A percentile compares a stretch with the other conserved stretches of the same genome.
These are phyloP conservation scores for Chionoecetes opilio DNA, from an alignment of 1,140 invertebrate genomes.

Conservation along the genomic window DNA sequence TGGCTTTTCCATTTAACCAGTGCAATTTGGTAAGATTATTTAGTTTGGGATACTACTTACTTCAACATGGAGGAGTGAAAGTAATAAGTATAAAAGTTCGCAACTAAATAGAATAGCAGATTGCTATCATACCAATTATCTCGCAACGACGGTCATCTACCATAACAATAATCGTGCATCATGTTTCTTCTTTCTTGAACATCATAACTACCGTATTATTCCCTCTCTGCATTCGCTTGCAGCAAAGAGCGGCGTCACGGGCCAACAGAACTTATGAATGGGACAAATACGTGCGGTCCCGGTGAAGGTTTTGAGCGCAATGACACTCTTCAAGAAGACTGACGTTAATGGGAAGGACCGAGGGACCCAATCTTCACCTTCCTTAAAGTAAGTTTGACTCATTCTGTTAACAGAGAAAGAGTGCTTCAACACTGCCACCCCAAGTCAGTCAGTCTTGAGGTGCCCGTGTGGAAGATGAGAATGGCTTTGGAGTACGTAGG, in stretches of 20 bases:
- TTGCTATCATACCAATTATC: too few relatives aligned
- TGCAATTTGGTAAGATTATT: slow-evolving; percentile 84
- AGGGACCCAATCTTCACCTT: slow-evolving; percentile 86
- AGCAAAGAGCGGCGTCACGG: slow-evolving; percentile 82
- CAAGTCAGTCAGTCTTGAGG: not conserved
- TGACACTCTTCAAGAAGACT: slow-evolving; percentile 85
- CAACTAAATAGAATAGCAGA: not conserved
- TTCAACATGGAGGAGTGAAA: not conserved
- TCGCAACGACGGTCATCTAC: not conserved
- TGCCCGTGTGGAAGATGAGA: not conserved
- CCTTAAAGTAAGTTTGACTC: slow-evolving; percentile 84
- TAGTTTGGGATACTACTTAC: not conserved
- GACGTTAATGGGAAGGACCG: slow-evolving; percentile 87
- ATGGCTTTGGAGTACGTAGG: not conserved
- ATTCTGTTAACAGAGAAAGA: not conserved
- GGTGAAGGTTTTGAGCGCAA: slow-evolving; percentile 85
- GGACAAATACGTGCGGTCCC: slow-evolving; percentile 86
- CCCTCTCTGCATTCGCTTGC: not conserved
- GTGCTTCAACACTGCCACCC: slow-evolving; percentile 12
- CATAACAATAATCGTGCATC: not conserved
- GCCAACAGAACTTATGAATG: slow-evolving; percentile 86
- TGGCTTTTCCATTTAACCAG: slow-evolving; percentile 86
- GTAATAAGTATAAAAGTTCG: too few relatives aligned
- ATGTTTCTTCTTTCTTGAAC: not conserved
- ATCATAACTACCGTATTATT: not conserved